Evolutionary conservation across 2,797 vertebrate genomes (phyloP).

Genomic region (Benthosema pterotum): DNA sequence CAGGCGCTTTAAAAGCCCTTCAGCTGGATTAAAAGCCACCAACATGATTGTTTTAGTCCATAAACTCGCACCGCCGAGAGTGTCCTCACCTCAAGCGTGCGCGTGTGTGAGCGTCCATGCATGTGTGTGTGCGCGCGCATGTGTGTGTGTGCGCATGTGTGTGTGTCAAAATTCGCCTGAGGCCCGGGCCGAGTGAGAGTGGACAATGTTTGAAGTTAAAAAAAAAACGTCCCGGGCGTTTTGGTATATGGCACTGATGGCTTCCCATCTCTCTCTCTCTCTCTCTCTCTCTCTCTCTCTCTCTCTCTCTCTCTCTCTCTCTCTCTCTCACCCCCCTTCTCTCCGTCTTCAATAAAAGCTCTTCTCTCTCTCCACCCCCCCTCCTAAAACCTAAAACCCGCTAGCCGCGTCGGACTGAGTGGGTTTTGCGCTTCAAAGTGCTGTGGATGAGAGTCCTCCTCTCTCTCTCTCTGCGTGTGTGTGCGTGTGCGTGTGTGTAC

Average conservation of each 20-base stretch:
- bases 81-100: conserved; percentile 65
- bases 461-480: too few relatives aligned
- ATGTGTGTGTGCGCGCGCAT: conserved; percentile 57
- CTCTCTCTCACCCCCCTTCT: background rate
- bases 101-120: conserved; percentile 56
- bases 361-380: conserved; percentile 62
- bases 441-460: conserved; percentile 75
- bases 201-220: conserved; percentile 77
- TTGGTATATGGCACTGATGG: conserved; percentile 55
- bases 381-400: conserved; percentile 49
- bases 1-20: conserved; percentile 64
- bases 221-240: conserved; percentile 69
- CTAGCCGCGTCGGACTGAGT: conserved; percentile 67
- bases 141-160: conserved; percentile 54
- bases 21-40: conserved; percentile 70
- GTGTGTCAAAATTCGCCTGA: conserved; percentile 67
- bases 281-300: conserved; percentile 28
- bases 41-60: conserved; percentile 74
- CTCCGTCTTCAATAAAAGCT: conserved; percentile 67
- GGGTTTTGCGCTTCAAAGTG: conserved; percentile 79
- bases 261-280: conserved; percentile 46
- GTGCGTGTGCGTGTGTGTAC: conserved; percentile 17
- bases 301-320: background rate
- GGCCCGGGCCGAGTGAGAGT: conserved; percentile 77
- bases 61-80: conserved; percentile 67